These are phyloP conservation scores for Xyliphius kryptos DNA, from an alignment of 2,113 vertebrate genomes.

Conservation along the genomic window DNA sequence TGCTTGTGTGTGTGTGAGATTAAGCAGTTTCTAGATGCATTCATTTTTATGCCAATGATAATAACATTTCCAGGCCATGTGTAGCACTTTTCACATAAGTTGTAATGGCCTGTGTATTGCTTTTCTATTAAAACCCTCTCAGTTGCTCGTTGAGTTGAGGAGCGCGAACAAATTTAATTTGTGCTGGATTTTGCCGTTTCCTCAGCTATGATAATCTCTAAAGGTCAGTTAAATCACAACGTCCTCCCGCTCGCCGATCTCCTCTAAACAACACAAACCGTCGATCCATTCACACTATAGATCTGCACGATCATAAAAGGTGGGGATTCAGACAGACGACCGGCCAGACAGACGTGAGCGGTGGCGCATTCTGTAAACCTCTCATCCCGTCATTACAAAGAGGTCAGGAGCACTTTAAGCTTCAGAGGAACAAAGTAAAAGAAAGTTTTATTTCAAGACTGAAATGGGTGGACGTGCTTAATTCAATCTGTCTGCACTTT, in stretches of 20 bases:
- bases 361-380: not conserved
- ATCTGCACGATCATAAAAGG: too few relatives aligned
- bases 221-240: not conserved
- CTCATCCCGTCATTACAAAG: not conserved
- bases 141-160: not conserved
- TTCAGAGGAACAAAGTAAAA: constrained; percentile 8
- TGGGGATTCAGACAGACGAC: not conserved
- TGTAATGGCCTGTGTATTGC: not conserved
- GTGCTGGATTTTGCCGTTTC: not conserved
- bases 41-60: too few relatives aligned
- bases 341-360: not conserved
- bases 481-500: constrained; percentile 40
- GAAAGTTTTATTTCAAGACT: constrained; percentile 22
- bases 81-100: not conserved
- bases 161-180: not conserved
- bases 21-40: not conserved
- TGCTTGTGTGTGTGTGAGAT: not conserved
- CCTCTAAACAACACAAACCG: too few relatives aligned
- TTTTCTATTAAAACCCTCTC: not conserved
- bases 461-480: constrained; percentile 24
- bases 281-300: too few relatives aligned
- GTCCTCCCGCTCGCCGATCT: too few relatives aligned
- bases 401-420: constrained; percentile 6
- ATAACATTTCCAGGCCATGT: not conserved
- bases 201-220: not conserved